Evolutionary conservation across 2,797 vertebrate species (phyloP).

Genomic region (Discoglossus pictus): DNA sequence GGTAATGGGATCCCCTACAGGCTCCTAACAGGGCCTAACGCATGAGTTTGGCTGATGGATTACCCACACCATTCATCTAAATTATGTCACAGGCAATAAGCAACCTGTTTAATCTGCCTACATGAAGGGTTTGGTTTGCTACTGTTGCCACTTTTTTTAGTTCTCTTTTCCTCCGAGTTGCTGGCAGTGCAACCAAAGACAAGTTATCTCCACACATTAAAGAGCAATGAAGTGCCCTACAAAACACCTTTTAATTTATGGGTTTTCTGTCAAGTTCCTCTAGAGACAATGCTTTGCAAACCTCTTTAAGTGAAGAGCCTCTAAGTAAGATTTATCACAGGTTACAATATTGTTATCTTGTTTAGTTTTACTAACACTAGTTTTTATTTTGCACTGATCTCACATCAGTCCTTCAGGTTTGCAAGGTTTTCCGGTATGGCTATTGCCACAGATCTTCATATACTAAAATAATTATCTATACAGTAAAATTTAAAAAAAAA

Average conservation of each 20-base stretch:
- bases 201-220: slow-evolving; percentile 22
- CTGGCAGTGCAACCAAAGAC: slow-evolving; percentile 57
- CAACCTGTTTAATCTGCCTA: slow-evolving; percentile 74
- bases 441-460: too few species aligned
- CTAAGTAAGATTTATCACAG: slow-evolving; percentile 12
- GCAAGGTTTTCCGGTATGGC: too few species aligned
- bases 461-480: too few species aligned
- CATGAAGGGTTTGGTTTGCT: slow-evolving; percentile 67
- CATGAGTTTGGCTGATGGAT: slow-evolving; percentile 74
- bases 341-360: neutral
- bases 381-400: too few species aligned
- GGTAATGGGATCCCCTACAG: slow-evolving; percentile 82
- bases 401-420: too few species aligned
- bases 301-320: slow-evolving; percentile 6
- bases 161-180: slow-evolving; percentile 64
- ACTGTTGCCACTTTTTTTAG: slow-evolving; percentile 67
- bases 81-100: slow-evolving; percentile 83
- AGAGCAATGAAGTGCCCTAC: neutral
- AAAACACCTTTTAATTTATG: neutral
- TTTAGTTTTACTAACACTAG: neutral
- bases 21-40: slow-evolving; percentile 67
- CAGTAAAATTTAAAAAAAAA: too few species aligned
- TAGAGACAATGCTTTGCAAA: neutral
- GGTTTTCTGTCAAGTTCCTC: neutral
- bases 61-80: slow-evolving; percentile 83